A percentile compares a stretch with the other conserved stretches of the same genome.
These are phyloP conservation scores for Meganola albula DNA, from an alignment of 2,888 invertebrate species.

Conservation along the genomic window DNA sequence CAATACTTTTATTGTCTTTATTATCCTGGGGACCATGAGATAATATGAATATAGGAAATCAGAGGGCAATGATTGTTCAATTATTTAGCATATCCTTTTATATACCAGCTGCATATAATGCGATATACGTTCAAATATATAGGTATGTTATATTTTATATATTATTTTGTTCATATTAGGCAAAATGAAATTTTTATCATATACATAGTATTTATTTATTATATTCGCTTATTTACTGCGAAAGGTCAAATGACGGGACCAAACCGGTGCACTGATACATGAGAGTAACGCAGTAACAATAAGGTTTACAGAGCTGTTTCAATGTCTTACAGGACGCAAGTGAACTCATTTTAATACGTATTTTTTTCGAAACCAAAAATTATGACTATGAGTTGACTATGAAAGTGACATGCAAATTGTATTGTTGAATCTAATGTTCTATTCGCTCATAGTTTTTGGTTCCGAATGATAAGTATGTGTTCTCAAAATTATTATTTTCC, in stretches of 20 bases:
- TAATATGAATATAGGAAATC: conserved; percentile 21
- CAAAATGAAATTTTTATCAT: background rate
- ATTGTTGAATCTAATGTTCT: too few species aligned
- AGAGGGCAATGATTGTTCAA: conserved; percentile 37
- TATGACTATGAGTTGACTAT: too few species aligned
- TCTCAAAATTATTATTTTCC: too few species aligned
- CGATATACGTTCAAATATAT: conserved; percentile 59
- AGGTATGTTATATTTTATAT: conserved; percentile 31
- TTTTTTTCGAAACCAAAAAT: too few species aligned
- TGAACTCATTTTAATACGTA: conserved; percentile 13
- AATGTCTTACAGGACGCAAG: conserved; percentile 37
- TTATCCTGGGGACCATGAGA: conserved; percentile 36
- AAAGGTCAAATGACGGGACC: conserved; percentile 54
- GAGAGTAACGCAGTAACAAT: conserved; percentile 47
- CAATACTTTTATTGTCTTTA: conserved; percentile 10
- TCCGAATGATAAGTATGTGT: too few species aligned
- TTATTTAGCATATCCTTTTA: conserved; percentile 65
- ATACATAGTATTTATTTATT: too few species aligned
- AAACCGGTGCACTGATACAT: conserved; percentile 69
- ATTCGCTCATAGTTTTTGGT: too few species aligned
- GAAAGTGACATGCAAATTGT: too few species aligned
- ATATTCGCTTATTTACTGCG: too few species aligned
- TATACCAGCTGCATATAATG: conserved; percentile 57
- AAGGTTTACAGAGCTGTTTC: conserved; percentile 54
- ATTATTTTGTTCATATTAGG: too few species aligned